Base-by-base conservation (phyloP, 2,113 vertebrate genomes). In the Prochilodus magdalenae region DNA sequence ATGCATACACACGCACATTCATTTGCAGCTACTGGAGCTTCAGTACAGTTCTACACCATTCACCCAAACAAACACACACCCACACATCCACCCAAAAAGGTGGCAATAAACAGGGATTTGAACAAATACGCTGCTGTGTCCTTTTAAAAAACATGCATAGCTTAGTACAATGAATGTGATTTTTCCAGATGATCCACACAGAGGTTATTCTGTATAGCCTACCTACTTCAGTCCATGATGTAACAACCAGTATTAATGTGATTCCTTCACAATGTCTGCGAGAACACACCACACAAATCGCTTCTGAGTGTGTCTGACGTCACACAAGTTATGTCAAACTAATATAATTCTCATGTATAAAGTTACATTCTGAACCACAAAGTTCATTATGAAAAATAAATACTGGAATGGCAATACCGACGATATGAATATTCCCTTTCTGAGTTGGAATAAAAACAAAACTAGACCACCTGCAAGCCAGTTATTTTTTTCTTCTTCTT, bases 321-420 rank as follows among this genome's bases (percentile, higher is more conserved):
- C 60, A 79, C 66, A 79, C 62, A 63, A 73, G 79, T 73, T 89
- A 96, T 94, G 95, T 96, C 93, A 95, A 94, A 95, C 95, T 94
- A 92, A 95, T 94, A 95, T 94, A 89, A 89, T 95, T 93, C 91
- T 95, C 91, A 94, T 96, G 94, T 97, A 98, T 92, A 98, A 98
- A 97, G 96, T 97, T 98, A 98, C 97, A 99, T 98, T 98, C 97
- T 89, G 96, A 97, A 96, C 95, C 96, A 90, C 91, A 91, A 89
- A 92, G 96, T 94, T 97, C 95, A 89, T 93, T 96, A 91, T 94
- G 94, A 94, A 94, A 95, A 96, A 98, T 98, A 98, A 99, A 98
- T 98, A 99, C 95, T 96, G 95, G 93, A 95, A 95, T 96, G 95
- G 95, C 93, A 94, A 95, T 93, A 95, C 93, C 90, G 62, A 93